These are phyloP conservation scores for Calephelis virginiensis DNA, from an alignment of 1,140 invertebrate genomes.

Conservation along the genomic window DNA sequence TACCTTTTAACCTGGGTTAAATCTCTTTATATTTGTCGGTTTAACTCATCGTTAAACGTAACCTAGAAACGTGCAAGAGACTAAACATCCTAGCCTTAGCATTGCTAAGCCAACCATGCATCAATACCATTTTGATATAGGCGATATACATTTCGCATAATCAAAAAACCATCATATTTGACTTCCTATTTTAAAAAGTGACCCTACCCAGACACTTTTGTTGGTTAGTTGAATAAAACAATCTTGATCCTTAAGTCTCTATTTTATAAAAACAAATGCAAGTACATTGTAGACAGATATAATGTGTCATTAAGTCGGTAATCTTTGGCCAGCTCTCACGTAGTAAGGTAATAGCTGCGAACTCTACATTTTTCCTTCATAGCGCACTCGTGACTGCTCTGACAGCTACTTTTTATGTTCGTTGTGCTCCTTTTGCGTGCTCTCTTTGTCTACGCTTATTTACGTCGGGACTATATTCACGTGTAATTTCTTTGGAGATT, in stretches of 20 bases:
- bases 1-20: no score
- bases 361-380: constrained; percentile 33
- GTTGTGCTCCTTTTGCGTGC: constrained; percentile 43
- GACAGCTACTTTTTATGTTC: constrained; percentile 65
- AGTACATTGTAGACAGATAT: neutral
- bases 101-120: no score
- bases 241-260: no score
- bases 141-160: no score
- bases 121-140: no score
- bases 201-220: no score
- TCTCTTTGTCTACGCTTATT: constrained; percentile 65
- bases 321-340: constrained; percentile 22
- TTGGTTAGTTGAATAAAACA: rapidly evolving
- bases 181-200: no score
- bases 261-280: neutral
- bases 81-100: no score
- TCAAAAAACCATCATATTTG: no score
- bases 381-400: constrained; percentile 57
- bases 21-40: no score
- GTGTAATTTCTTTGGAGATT: constrained; percentile 2
- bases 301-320: constrained; percentile 16
- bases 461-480: constrained; percentile 34
- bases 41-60: no score
- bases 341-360: constrained; percentile 3
- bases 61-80: no score